Base-by-base conservation (phyloP, 2,113 vertebrate genomes). In the Recurvirostra avosetta region DNA sequence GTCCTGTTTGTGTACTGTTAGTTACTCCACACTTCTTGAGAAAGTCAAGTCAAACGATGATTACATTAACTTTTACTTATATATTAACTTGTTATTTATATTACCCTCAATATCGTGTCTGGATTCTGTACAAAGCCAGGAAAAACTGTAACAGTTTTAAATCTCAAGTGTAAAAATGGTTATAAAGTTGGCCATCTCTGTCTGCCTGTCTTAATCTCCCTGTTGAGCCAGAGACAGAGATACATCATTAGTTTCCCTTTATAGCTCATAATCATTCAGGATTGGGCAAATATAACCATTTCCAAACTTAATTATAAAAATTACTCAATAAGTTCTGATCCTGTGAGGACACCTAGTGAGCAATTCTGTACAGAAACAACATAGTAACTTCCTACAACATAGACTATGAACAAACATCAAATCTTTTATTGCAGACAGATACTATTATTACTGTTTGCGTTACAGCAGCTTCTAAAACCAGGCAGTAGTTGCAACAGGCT, bases 321-420 rank as follows among this genome's bases (percentile, higher is more conserved):
- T 50, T 34, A 26, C 15, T 67, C 20, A 11, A 18, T 49, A 62
- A 95, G 85, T 81, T 81, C 71, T 97, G 93, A 88, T 96, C 90
- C 96, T 96, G 41, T 65, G 96, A 95, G 96, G 96, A 96, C 96
- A 96, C 53, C 97, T 97, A 97, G 92, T 89, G 96, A 95, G 77
- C 82, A 95, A 58, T 76, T 70, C 41, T 38, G 30, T 78, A 36
- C 1, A 75, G 58, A 89, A 89, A 45, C 9, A 74, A 92, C 79
- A n/a, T 1, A 75, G 40, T 43, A 85, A 91, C 22, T 9, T 93
- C n/a, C 38, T 82, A 36, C 34, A 71, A 38, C 5, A 26, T 8
- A 22, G 5, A 40, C 0, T 8, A 59, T 15, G 17, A 87, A 50
- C 8, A 70, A 56, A 50, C 2, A 86, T 75, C n/a, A 65, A 74